Evolutionary conservation across 2,797 vertebrate genomes (phyloP), one percentile per base, ranked within the genome.

Genomic region (Odontamblyopus rebecca): DNA sequence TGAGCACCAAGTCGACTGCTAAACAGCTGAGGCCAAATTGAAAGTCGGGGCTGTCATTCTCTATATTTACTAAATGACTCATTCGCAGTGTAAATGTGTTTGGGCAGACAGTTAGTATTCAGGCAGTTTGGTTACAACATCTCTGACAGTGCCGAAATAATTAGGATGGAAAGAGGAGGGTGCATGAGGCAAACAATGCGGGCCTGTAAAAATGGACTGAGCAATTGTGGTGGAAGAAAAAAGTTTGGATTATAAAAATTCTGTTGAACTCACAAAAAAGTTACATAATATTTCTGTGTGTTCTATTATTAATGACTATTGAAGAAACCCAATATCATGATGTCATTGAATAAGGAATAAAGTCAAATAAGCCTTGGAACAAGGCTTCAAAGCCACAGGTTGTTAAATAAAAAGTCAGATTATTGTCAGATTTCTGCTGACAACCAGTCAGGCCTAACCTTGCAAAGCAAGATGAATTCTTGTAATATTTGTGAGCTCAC

Each of bases 11-110:
- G 78, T 79, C 71, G 85, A 86, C 85, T 87, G 85, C 79, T 90
- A 85, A 92, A 90, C 90, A 92, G 89, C 91, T 91, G 88, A 92
- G 89, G 81, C 86, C 83, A 88, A 90, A 89, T 85, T 90, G 84
- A 88, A 86, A 90, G 89, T 90, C 87, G 78, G 81, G n/a, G 75
- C 88, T 89, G 85, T 88, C 86, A 78, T 83, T 90, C 83, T 72
- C 82, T 85, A 79, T 90, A 86, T 92, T 91, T 90, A 87, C 84
- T 70, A 82, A 88, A 86, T 89, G 82, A 91, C 79, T 90, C 83
- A 89, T 68, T 86, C 68, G 6, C 79, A 82, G 82, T 76, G 85
- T 72, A 89, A 86, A 88, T 88, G 68, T 81, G 84, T 87, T 89
- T 90, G 84, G 87, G 86, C 82, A 75, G 71, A 81, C 80, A 73